Percentiles rank a stretch among this genome's conserved stretches.
Conservation (phyloP, 2,113 vertebrate species). For the Ivindomyrus marchei region DNA sequence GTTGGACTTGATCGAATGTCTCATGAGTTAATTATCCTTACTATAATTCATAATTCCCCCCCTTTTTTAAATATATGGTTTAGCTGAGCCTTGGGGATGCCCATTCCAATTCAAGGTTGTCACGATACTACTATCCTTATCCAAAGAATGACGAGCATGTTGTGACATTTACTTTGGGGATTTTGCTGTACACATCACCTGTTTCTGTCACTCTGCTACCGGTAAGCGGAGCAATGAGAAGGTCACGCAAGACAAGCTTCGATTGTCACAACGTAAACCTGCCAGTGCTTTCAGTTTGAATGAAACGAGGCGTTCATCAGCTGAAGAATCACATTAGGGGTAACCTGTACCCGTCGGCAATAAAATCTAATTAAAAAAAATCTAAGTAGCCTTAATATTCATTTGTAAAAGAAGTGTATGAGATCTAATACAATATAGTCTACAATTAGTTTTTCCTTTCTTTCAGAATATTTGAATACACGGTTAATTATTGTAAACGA, state of each 20-base stretch:
- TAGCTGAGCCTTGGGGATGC: conserved; percentile 15
- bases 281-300: not conserved
- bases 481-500: not conserved
- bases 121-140: not conserved
- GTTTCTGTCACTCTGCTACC: conserved; percentile 23
- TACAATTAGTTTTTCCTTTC: not conserved
- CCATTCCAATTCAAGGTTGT: conserved; percentile 21
- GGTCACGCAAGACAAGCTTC: conserved; percentile 10
- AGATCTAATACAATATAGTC: not conserved
- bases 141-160: conserved; percentile 16
- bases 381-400: not conserved
- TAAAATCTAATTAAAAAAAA: not conserved
- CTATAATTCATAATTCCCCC: not conserved
- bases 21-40: not conserved
- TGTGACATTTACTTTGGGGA: conserved; percentile 20
- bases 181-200: conserved; percentile 25
- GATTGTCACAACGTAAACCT: not conserved
- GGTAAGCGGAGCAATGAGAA: conserved; percentile 4
- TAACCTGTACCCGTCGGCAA: not conserved
- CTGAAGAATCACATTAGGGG: not conserved
- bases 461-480: not conserved
- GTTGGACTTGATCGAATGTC: not conserved
- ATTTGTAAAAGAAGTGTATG: not conserved
- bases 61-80: not conserved
- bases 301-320: not conserved